Evolutionary conservation across 2,888 invertebrate genomes (phyloP).

Genomic region (Polyommatus icarus): DNA sequence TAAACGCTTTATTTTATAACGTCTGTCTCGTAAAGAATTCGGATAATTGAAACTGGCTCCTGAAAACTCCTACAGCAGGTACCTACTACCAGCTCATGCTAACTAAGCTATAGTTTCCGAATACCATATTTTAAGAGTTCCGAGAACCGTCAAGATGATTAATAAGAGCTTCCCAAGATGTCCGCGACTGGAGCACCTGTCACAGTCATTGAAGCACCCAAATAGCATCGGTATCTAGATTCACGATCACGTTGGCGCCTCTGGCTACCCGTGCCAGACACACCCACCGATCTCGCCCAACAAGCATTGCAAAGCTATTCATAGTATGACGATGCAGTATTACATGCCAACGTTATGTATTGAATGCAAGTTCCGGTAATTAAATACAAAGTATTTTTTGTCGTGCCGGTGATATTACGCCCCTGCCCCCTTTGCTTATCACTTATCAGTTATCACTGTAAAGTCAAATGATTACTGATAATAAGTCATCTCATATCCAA

Average conservation of each 20-base stretch:
- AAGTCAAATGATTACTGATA: no score
- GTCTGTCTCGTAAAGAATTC: no score
- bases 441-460: no score
- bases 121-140: not conserved
- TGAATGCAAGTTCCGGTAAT: not conserved
- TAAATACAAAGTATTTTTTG: not conserved
- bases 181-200: not conserved
- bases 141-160: not conserved
- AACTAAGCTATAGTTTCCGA: no score
- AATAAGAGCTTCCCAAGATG: not conserved
- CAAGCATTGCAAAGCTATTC: not conserved
- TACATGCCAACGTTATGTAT: not conserved
- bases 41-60: no score
- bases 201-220: not conserved
- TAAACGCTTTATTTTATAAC: not conserved
- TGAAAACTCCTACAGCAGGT: not conserved
- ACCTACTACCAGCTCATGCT: no score
- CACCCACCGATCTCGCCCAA: not conserved
- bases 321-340: not conserved
- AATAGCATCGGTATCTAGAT: not conserved
- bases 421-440: not conserved
- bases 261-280: not conserved
- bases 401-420: not conserved
- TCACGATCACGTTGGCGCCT: slow-evolving; percentile 16
- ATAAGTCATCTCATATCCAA: no score